Conservation (phyloP, 2,113 vertebrate species). For the Brachirus orientalis region DNA sequence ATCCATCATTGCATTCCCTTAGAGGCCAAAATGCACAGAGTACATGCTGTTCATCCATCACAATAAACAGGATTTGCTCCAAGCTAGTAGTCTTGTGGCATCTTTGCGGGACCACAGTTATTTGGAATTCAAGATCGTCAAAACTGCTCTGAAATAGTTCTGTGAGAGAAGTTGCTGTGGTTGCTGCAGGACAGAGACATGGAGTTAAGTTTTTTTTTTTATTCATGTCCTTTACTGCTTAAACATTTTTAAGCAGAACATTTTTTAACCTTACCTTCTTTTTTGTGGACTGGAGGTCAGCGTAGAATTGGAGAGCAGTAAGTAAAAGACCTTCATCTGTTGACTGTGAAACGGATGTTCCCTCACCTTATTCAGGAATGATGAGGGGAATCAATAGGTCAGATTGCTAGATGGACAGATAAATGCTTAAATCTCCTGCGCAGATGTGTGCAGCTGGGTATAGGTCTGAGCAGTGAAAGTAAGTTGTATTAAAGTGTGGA, state of each 20-base stretch:
- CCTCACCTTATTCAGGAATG: background rate
- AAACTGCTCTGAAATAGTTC: conserved; percentile 11
- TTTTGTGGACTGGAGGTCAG: conserved; percentile 1
- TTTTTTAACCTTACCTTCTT: background rate
- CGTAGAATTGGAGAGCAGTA: background rate
- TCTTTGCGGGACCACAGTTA: background rate
- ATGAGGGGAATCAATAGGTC: background rate
- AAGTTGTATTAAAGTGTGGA: conserved; percentile 26
- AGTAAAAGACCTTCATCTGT: background rate
- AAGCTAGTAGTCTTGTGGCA: background rate
- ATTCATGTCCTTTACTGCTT: background rate
- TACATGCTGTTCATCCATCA: conserved; percentile 4
- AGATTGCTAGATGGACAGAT: background rate
- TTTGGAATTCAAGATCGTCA: conserved; percentile 13
- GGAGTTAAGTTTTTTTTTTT: conserved; percentile 2
- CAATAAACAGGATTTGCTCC: conserved; percentile 7
- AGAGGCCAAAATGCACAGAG: conserved; percentile 12
- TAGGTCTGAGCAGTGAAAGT: background rate
- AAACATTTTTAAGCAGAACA: background rate
- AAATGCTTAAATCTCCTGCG: background rate
- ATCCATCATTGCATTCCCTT: conserved; percentile 19
- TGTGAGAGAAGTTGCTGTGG: conserved; percentile 3
- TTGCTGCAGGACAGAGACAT: conserved; percentile 2
- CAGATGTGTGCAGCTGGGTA: conserved; percentile 8
- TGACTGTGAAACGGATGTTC: background rate